Conservation (phyloP, 2,797 vertebrate species). For the Rhyacichthys aspro region DNA sequence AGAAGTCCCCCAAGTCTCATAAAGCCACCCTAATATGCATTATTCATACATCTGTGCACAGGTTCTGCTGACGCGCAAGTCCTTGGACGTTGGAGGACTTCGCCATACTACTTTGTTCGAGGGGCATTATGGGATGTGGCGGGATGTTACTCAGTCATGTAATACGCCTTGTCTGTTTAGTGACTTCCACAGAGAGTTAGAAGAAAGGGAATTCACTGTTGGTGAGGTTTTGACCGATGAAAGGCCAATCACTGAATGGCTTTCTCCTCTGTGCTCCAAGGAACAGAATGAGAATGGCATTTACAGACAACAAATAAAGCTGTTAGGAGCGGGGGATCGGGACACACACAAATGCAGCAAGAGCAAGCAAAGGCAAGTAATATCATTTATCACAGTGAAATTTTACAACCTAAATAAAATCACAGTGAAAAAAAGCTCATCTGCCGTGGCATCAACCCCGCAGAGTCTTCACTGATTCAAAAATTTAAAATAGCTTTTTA, state of each 20-base stretch:
- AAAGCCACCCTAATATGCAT: constrained; percentile 54
- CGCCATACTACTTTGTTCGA: constrained; percentile 50
- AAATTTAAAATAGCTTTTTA: constrained; percentile 74
- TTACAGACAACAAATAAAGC: constrained; percentile 57
- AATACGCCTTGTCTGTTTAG: constrained; percentile 36
- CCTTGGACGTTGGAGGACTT: constrained; percentile 61
- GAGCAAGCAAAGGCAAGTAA: constrained; percentile 5
- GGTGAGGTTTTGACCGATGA: constrained; percentile 46
- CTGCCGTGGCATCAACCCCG: constrained; percentile 29
- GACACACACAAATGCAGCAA: constrained; percentile 5
- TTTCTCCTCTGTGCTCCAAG: constrained; percentile 31
- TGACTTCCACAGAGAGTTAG: constrained; percentile 21
- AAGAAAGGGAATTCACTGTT: neutral
- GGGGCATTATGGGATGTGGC: constrained; percentile 57
- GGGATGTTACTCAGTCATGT: constrained; percentile 53
- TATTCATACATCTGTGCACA: constrained; percentile 61
- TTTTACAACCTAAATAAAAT: constrained; percentile 22
- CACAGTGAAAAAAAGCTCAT: constrained; percentile 22
- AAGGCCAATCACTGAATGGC: constrained; percentile 54
- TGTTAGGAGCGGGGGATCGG: constrained; percentile 15
- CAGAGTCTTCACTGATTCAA: constrained; percentile 44
- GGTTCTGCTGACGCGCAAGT: constrained; percentile 69
- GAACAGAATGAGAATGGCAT: constrained; percentile 19
- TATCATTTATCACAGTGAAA: constrained; percentile 17
- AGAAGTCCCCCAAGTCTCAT: constrained; percentile 46